A percentile compares a stretch with the other conserved stretches of the same genome.
These are phyloP conservation scores for Dione juno DNA, from an alignment of 2,888 invertebrate genomes.

Conservation along the genomic window DNA sequence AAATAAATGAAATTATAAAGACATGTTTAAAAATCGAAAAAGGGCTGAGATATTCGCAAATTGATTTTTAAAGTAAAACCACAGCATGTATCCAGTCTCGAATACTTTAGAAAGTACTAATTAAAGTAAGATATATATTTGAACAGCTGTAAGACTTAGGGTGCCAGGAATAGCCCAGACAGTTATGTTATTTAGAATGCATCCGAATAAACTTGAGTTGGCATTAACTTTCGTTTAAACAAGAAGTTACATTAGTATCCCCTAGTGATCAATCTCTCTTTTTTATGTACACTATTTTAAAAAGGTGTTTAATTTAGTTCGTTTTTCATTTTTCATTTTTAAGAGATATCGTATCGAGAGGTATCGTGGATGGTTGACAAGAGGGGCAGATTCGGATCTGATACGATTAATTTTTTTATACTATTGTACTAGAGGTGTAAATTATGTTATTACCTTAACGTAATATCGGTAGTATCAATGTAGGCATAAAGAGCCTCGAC, in stretches of 20 bases:
- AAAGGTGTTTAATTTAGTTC: too few species aligned
- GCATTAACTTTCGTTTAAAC: constrained; percentile 3
- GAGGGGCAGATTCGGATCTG: too few species aligned
- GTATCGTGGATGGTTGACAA: too few species aligned
- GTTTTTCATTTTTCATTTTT: too few species aligned
- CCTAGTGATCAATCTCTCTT: constrained; percentile 7
- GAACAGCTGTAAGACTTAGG: constrained; percentile 40
- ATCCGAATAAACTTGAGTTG: constrained; percentile 12
- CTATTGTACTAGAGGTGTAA: too few species aligned
- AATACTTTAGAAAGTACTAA: constrained; percentile 21
- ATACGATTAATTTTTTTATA: too few species aligned
- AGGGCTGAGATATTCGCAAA: background rate
- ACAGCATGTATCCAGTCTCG: background rate
- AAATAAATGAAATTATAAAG: background rate
- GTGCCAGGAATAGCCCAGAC: constrained; percentile 38
- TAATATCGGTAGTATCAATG: too few species aligned
- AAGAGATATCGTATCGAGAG: too few species aligned
- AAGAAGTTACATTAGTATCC: background rate
- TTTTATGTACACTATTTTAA: background rate
- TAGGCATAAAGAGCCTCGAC: too few species aligned
- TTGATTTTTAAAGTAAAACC: background rate
- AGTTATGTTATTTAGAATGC: constrained; percentile 28
- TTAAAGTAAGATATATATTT: constrained; percentile 41
- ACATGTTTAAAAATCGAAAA: background rate
- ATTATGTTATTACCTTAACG: too few species aligned